phyloP scores from a whole-genome alignment of 2,113 vertebrate species.

The Lycaon pictus region DNA sequence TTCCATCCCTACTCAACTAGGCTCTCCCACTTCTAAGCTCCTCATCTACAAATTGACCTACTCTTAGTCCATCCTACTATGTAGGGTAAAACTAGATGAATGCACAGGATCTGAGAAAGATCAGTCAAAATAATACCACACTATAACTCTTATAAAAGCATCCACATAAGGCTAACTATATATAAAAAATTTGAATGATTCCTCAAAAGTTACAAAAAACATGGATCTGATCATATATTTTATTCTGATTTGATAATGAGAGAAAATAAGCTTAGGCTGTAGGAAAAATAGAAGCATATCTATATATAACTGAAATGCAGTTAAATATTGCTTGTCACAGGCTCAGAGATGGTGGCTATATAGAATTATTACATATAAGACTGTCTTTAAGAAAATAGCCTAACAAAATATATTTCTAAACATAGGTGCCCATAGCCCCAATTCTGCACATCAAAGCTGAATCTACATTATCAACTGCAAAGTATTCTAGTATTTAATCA shows the following conservation, averaged over 20 bases:
- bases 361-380: background rate
- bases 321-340: slow-evolving; percentile 6
- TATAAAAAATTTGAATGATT: background rate
- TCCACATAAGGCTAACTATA: background rate
- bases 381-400: background rate
- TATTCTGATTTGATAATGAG: background rate
- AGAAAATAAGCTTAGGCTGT: background rate
- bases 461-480: background rate
- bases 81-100: background rate
- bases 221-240: background rate
- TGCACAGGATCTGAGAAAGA: background rate
- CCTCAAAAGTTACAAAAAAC: background rate
- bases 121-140: background rate
- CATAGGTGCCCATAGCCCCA: background rate
- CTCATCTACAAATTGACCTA: background rate
- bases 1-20: background rate
- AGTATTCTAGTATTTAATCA: slow-evolving; percentile 34
- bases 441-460: background rate
- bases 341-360: background rate
- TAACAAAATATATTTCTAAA: background rate
- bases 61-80: background rate
- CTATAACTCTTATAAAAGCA: background rate
- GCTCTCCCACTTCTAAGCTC: background rate
- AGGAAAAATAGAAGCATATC: slow-evolving; percentile 6
- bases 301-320: background rate